These are phyloP conservation scores for Himantopus leucocephalus DNA, from an alignment of 2,113 vertebrate genomes.

Conservation along the genomic window DNA sequence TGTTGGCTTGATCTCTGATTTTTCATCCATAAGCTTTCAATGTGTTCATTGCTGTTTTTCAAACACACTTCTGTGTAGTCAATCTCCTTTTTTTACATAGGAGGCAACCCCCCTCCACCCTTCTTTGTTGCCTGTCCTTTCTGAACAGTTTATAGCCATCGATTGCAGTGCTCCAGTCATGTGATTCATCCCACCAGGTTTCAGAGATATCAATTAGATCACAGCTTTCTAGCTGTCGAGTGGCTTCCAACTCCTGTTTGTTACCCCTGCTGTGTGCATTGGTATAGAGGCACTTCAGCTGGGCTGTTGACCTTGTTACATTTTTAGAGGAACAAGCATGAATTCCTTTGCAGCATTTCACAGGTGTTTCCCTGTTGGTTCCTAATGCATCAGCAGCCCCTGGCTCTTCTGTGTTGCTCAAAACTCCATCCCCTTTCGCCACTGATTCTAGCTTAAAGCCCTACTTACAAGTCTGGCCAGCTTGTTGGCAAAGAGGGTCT, in stretches of 20 bases:
- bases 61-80: background rate
- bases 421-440: background rate
- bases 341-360: background rate
- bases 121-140: background rate
- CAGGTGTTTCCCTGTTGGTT: background rate
- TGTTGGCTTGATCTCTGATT: background rate
- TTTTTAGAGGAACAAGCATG: background rate
- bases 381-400: background rate
- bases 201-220: background rate
- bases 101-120: accelerated
- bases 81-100: background rate
- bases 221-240: background rate
- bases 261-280: background rate
- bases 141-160: background rate
- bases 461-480: background rate
- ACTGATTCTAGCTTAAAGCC: background rate
- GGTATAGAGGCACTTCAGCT: background rate
- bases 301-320: background rate
- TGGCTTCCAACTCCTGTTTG: background rate
- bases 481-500: background rate
- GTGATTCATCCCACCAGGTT: background rate
- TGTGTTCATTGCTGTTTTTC: background rate
- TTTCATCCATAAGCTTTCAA: background rate
- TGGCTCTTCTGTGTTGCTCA: background rate
- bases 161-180: background rate